Percentiles rank a stretch among this genome's conserved stretches.
phyloP scores from a whole-genome alignment of 1,140 invertebrate genomes.

The Pteromalus puparum region DNA sequence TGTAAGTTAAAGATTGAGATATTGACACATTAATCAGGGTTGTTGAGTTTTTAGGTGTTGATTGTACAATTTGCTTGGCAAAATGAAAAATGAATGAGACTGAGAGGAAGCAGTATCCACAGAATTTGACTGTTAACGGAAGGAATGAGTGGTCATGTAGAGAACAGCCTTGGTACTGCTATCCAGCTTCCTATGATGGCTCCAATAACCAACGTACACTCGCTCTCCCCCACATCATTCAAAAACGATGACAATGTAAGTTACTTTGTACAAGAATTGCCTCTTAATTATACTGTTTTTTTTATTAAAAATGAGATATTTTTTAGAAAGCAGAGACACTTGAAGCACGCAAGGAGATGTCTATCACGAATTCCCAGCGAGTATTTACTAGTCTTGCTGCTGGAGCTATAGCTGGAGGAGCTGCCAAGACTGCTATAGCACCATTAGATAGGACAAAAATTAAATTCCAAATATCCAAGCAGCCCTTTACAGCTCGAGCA shows the following conservation, averaged over 20 bases:
- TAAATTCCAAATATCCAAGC: constrained; percentile 94
- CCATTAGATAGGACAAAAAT: constrained; percentile 98
- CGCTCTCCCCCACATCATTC: neutral
- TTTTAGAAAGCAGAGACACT: neutral
- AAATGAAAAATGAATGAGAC: constrained; percentile 48
- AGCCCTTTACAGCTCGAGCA: constrained; percentile 86
- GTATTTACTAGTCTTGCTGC: constrained; percentile 85
- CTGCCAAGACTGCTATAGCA: constrained; percentile 97
- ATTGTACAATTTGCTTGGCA: constrained; percentile 9
- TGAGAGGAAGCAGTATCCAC: neutral
- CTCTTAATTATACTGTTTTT: neutral
- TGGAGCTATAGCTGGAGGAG: constrained; percentile 92
- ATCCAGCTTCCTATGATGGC: constrained; percentile 29
- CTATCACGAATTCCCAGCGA: constrained; percentile 73
- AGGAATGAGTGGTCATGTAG: constrained; percentile 39
- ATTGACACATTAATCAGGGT: neutral
- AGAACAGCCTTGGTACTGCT: constrained; percentile 16
- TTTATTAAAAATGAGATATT: neutral
- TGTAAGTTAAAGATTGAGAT: neutral
- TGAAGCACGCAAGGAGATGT: neutral
- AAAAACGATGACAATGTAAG: constrained; percentile 21
- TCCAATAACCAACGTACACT: neutral
- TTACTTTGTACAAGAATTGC: neutral
- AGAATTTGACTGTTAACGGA: constrained; percentile 2
- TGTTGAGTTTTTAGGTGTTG: constrained; percentile 17